Evolutionary conservation across 2,797 vertebrate species (phyloP), one percentile per base, ranked within the genome.

Genomic region (Scleropages formosus): DNA sequence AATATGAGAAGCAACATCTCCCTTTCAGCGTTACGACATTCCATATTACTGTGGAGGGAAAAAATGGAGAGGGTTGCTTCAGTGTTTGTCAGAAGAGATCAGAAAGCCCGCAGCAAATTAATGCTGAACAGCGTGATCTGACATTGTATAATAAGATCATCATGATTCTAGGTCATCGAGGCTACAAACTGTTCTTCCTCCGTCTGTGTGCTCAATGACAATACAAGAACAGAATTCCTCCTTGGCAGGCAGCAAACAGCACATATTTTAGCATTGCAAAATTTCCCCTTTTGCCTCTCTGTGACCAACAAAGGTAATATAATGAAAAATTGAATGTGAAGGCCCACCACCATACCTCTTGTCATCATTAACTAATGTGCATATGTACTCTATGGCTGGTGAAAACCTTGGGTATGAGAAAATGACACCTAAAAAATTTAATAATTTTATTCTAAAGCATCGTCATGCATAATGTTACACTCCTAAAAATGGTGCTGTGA

Each of bases 131-230:
- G 58, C 62, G 53, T 8, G 47, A 53, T 56, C 44, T 65, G 46
- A 65, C 73, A 74, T 47, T 60, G 39, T 22, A 47, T 51, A 65
- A 65, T 74, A n/a, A 56, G 47, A 27, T 53, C 47, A 66, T 53
- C 16, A 44, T 67, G 31, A 75, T 75, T 74, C 63, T 58, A 22
- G 61, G 49, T 58, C 63, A 75, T 6, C 58, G 9, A 66, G 47
- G 63, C 49, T 62, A 53, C 46, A 26, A 47, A 65, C 26, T 31
- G 62, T 18, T 75, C 53, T 16, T 46, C 27, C 63, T 26, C 27
- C 61, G 47, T 74, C 61, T 27, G 60, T 65, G n/a, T 44, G 44
- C 4, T 66, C 10, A 62, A 20, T 13, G 24, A 39, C 16, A 59
- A n/a, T 59, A 31, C 53, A 31, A 39, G 53, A n/a, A 39, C n/a